A percentile compares a stretch with the other conserved stretches of the same genome.
phyloP scores from a whole-genome alignment of 2,113 vertebrate species.

The Bufo gargarizans region DNA sequence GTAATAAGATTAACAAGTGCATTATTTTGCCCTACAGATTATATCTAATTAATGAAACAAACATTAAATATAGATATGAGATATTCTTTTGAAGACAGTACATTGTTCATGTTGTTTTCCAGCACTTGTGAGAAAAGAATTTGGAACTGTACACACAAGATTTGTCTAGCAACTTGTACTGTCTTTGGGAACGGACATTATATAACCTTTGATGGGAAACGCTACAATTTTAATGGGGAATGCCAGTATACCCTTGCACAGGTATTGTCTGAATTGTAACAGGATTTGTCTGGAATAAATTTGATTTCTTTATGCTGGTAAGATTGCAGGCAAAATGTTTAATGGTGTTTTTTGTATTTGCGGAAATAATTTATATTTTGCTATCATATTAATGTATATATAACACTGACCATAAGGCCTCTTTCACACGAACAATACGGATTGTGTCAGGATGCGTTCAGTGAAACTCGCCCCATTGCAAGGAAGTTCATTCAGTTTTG shows the following conservation, averaged over 20 bases:
- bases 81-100: neutral
- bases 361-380: no score
- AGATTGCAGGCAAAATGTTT: no score
- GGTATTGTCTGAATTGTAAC: conserved; percentile 69
- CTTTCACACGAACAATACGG: no score
- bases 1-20: no score
- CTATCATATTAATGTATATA: no score
- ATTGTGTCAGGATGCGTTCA: no score
- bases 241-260: conserved; percentile 91
- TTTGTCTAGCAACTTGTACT: conserved; percentile 82
- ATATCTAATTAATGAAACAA: neutral
- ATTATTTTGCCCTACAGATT: no score
- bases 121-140: conserved; percentile 80
- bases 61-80: neutral
- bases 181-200: conserved; percentile 93
- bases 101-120: conserved; percentile 38
- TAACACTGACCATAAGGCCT: no score
- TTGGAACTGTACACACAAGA: conserved; percentile 81
- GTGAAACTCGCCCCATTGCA: no score
- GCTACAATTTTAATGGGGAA: conserved; percentile 85
- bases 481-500: no score
- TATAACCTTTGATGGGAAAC: conserved; percentile 87
- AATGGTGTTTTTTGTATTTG: no score
- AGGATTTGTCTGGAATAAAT: neutral
- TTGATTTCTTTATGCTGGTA: neutral